A percentile compares a stretch with the other conserved stretches of the same genome.
phyloP scores from a whole-genome alignment of 2,113 vertebrate species.

The Callocephalon fimbriatum region DNA sequence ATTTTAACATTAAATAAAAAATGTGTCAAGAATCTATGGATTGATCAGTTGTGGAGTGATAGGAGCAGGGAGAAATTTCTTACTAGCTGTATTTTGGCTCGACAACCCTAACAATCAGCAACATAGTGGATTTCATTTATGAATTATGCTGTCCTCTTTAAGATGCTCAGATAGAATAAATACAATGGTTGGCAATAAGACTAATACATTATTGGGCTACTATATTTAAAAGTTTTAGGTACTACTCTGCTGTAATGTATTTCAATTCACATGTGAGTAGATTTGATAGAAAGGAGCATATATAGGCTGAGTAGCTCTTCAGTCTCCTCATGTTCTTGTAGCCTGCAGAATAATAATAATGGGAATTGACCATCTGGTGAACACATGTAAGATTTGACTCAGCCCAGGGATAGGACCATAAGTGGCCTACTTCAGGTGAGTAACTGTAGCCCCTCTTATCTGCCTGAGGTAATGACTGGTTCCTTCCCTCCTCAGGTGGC shows the following conservation, averaged over 20 bases:
- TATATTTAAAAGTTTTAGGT: not conserved
- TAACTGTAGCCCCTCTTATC: not conserved
- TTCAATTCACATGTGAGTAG: not conserved
- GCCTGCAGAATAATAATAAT: not conserved
- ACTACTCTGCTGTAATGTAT: not conserved
- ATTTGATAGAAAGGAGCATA: not conserved
- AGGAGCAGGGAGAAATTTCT: not conserved
- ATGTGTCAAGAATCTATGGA: not conserved
- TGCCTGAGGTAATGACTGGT: not conserved
- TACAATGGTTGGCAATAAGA: not conserved
- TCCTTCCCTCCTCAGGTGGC: not conserved
- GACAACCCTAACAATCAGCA: not conserved
- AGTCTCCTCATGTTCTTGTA: not conserved
- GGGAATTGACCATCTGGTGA: conserved; percentile 28
- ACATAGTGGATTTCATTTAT: not conserved
- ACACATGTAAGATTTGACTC: conserved; percentile 9
- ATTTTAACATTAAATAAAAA: not conserved
- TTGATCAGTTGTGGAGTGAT: not conserved
- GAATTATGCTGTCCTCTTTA: not conserved
- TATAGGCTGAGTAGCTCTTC: not conserved
- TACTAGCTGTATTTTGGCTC: not conserved
- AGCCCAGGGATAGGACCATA: not conserved
- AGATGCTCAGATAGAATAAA: not conserved
- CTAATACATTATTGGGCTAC: not conserved
- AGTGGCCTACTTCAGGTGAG: conserved; percentile 41